These are phyloP conservation scores for Eriocheir sinensis DNA, from an alignment of 1,140 invertebrate genomes.

Conservation along the genomic window DNA sequence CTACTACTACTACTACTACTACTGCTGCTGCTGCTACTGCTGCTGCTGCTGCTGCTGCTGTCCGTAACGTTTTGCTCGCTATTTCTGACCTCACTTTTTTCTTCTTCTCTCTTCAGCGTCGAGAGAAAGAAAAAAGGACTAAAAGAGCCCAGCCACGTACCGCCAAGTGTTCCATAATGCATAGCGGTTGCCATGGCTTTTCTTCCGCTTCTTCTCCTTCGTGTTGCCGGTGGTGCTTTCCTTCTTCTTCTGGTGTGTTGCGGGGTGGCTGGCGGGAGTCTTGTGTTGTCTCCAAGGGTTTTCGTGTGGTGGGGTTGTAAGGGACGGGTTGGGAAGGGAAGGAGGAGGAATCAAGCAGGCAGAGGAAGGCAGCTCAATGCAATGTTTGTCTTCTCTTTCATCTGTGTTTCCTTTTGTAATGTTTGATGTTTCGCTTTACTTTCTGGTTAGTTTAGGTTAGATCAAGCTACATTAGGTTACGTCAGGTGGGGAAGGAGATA, in stretches of 20 bases:
- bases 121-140: background rate
- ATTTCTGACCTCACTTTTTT: background rate
- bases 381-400: background rate
- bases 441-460: too few relatives aligned
- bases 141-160: background rate
- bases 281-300: too few relatives aligned
- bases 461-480: too few relatives aligned
- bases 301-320: too few relatives aligned
- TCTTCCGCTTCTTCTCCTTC: background rate
- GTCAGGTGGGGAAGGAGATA: too few relatives aligned
- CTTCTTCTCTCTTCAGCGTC: background rate
- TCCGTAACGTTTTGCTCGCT: background rate
- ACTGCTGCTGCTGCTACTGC: background rate
- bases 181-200: background rate
- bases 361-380: too few relatives aligned
- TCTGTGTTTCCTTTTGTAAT: background rate
- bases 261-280: too few relatives aligned
- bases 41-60: background rate
- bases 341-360: background rate
- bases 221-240: too few relatives aligned
- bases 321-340: background rate
- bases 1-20: background rate
- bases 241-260: too few relatives aligned
- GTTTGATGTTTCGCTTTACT: background rate
- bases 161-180: background rate